These are phyloP conservation scores for Piprites chloris DNA, from an alignment of 2,113 vertebrate species.

Conservation along the genomic window DNA sequence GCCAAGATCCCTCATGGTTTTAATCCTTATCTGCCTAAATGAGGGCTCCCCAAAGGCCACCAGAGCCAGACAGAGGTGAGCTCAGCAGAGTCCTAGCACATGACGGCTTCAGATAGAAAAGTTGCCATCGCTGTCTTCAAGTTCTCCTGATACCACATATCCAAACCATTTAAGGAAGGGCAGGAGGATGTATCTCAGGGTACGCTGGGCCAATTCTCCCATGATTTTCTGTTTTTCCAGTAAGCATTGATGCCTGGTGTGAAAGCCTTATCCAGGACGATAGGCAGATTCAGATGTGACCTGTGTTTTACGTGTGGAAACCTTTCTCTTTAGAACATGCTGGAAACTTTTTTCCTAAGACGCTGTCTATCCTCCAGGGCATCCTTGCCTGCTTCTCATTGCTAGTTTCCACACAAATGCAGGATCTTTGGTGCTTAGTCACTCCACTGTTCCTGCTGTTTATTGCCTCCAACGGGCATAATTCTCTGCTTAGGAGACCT, in stretches of 20 bases:
- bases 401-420: slow-evolving; percentile 30
- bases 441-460: slow-evolving; percentile 25
- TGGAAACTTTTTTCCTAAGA: slow-evolving; percentile 2
- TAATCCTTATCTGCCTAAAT: background rate
- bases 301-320: background rate
- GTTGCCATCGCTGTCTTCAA: background rate
- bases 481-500: slow-evolving; percentile 39
- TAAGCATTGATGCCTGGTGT: background rate
- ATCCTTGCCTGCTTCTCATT: slow-evolving; percentile 34
- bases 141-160: background rate
- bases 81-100: background rate
- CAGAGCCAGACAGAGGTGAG: background rate
- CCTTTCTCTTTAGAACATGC: background rate
- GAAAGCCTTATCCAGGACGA: background rate
- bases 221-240: background rate
- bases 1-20: background rate
- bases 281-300: background rate
- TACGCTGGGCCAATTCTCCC: background rate
- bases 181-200: background rate
- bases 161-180: background rate
- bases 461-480: background rate
- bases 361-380: background rate
- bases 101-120: background rate
- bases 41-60: background rate
- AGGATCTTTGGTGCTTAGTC: slow-evolving; percentile 54